These are phyloP conservation scores for Lagodon rhomboides DNA, from an alignment of 2,797 vertebrate species.

Conservation along the genomic window DNA sequence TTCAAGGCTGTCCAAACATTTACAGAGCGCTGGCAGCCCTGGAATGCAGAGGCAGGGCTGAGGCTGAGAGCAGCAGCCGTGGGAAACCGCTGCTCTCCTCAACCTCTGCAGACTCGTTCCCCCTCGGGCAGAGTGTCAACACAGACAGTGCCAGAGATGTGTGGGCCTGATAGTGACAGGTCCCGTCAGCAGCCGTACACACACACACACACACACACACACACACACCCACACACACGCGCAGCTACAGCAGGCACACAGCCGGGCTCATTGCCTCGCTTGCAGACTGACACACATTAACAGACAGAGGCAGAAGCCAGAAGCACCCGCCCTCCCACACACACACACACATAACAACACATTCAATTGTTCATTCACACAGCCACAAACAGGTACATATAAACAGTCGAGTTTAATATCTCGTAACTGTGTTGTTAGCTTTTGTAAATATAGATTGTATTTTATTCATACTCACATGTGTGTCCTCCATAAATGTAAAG, in stretches of 20 bases:
- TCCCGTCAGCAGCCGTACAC: constrained; percentile 86
- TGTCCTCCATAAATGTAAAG: neutral
- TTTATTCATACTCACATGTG: neutral
- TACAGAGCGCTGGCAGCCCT: constrained; percentile 93
- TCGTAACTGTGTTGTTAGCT: constrained; percentile 21
- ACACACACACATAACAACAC: constrained; percentile 31
- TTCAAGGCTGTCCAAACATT: constrained; percentile 99
- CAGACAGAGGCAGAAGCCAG: constrained; percentile 81
- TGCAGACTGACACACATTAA: constrained; percentile 84
- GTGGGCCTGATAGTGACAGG: constrained; percentile 93
- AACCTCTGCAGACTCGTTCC: constrained; percentile 92
- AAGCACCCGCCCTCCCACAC: constrained; percentile 57
- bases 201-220: constrained; percentile 36
- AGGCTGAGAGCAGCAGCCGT: constrained; percentile 90
- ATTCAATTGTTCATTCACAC: constrained; percentile 33
- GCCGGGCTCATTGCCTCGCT: constrained; percentile 81
- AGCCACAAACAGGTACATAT: constrained; percentile 28
- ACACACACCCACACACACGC: constrained; percentile 45
- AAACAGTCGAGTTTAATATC: constrained; percentile 35
- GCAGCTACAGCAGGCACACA: constrained; percentile 79
- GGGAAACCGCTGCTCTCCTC: constrained; percentile 96
- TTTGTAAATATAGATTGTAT: constrained; percentile 6
- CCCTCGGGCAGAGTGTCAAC: constrained; percentile 93
- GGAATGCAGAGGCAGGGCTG: constrained; percentile 93
- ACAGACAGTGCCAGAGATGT: constrained; percentile 94